Conservation (phyloP, 2,113 vertebrate species). For the Scartelaos histophorus region DNA sequence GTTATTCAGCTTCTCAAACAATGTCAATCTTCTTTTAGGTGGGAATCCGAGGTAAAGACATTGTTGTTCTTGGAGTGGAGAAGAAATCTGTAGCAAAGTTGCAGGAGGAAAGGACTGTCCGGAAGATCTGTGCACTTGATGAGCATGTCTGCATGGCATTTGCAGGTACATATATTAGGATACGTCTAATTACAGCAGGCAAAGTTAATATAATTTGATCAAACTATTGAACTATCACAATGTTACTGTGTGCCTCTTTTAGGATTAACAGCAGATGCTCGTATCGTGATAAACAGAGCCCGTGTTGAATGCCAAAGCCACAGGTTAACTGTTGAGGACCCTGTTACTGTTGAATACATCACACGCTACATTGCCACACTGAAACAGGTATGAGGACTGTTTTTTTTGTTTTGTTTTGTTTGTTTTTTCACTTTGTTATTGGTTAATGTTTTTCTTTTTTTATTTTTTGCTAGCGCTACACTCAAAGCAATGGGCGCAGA, state of each 20-base stretch:
- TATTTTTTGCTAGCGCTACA: slow-evolving; percentile 72
- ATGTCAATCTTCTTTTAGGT: slow-evolving; percentile 55
- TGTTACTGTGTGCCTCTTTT: slow-evolving; percentile 6
- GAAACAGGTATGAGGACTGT: slow-evolving; percentile 81
- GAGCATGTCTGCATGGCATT: slow-evolving; percentile 87
- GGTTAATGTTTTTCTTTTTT: slow-evolving; percentile 7
- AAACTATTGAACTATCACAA: too few species aligned
- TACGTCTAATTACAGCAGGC: too few species aligned
- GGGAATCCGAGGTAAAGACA: slow-evolving; percentile 85
- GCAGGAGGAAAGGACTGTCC: slow-evolving; percentile 85
- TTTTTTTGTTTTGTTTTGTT: too few species aligned
- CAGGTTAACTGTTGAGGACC: slow-evolving; percentile 87
- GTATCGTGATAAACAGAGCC: slow-evolving; percentile 87
- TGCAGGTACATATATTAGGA: slow-evolving; percentile 70
- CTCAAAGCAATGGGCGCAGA: slow-evolving; percentile 83
- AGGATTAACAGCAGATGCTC: slow-evolving; percentile 88
- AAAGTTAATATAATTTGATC: too few species aligned
- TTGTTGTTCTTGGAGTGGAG: slow-evolving; percentile 82
- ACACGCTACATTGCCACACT: slow-evolving; percentile 88
- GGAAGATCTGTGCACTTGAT: slow-evolving; percentile 82
- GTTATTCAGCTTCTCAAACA: background rate
- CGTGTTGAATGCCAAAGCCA: slow-evolving; percentile 89
- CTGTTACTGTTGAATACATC: slow-evolving; percentile 89
- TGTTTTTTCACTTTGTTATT: background rate
- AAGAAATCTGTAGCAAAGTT: slow-evolving; percentile 84